Evolutionary conservation across 2,888 invertebrate genomes (phyloP), one percentile per base, ranked within the genome.

Genomic region (Leistus spinibarbis): DNA sequence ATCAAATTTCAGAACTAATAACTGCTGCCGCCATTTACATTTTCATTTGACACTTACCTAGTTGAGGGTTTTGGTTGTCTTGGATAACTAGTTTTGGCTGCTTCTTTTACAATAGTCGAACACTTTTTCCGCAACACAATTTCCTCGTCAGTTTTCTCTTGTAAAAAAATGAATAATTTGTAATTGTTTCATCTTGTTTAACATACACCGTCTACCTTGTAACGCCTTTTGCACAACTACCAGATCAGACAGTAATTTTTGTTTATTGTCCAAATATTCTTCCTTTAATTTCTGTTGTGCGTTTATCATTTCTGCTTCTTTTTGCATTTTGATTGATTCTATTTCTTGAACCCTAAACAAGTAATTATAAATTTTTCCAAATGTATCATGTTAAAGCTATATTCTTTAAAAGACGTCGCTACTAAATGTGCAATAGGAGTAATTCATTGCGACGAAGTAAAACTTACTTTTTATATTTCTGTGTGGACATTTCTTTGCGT

Each of bases 91-190:
- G 74, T 24, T 69, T 71, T 24, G 63, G 54, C 20, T 70, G 71
- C 64, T 60, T 69, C 76, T 71, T 60, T 68, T 3, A 72, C 71
- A n/a, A 77, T 53, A 9, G 40, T 57, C 53, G 76, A 74, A 54
- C 76, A 74, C 65, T 75, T 74, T 9, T 76, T 70, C 19, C 60
- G 76, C 22, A 77, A 57, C 19, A 65, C 57, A 17, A 22, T 56
- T 13, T 72, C 73, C n/a, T 67, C 67, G n/a, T 66, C 63, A 62
- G 66, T 65, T 76, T 76, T 76, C 27, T 40, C 73, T 73, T 19
- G 3, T 62, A 66, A 64, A 71, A 54, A 24, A 54, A 64, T 53
- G n/a, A 22, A 66, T 53, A 53, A 40, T 5, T 40, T 40, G 40
- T 64, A 24, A 22, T 23, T 64, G 10, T 27, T 16, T 17, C 22